Base-by-base conservation (phyloP, 2,113 vertebrate species). In the Eptesicus fuscus region DNA sequence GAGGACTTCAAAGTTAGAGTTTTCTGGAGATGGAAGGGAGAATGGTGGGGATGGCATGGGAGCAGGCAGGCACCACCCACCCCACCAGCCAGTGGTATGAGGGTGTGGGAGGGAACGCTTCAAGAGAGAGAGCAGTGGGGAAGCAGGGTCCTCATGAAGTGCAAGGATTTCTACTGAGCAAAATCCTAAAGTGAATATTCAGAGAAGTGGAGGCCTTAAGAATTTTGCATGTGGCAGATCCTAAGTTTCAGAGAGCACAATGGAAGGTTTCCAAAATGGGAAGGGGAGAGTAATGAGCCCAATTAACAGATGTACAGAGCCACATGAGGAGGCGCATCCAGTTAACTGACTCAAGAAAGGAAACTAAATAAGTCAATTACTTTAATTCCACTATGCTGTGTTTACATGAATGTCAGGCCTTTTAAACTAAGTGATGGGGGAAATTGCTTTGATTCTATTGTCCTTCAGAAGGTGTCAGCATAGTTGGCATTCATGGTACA, bases 301-400 rank as follows among this genome's bases (percentile, higher is more conserved):
- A 0, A 10, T 10, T 9, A 51, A 9, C 61, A 44, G 49, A 11
- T 0, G 1, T 12, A 14, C 5, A 5, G 71, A 84, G 56, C 35
- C 42, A 1, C 5, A 5, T 0, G 4, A 13, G 11, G 1, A 10
- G n/a, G 30, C 42, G 5, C 35, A 14, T 30, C 35, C 37, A 20
- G 28, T 53, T 47, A 32, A 35, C 35, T 8, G 28, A 35, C 22
- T 53, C 47, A 35, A 69, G 49, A 69, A 51, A 77, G 77, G 44
- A 82, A 73, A 82, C 35, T 42, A 18, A 56, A n/a, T n/a, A 59
- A 61, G 44, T 47, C 47, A 74, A 63, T 53, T 18, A 32, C 47
- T 56, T 35, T 14, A 44, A 70, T 37, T 20, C 23, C 87, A 80
- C 30, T 61, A 0, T 1, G 14, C 17, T 47, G 1, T 16, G 7